These are phyloP conservation scores for Dinocampus coccinellae DNA, from an alignment of 2,888 invertebrate species.

Conservation along the genomic window DNA sequence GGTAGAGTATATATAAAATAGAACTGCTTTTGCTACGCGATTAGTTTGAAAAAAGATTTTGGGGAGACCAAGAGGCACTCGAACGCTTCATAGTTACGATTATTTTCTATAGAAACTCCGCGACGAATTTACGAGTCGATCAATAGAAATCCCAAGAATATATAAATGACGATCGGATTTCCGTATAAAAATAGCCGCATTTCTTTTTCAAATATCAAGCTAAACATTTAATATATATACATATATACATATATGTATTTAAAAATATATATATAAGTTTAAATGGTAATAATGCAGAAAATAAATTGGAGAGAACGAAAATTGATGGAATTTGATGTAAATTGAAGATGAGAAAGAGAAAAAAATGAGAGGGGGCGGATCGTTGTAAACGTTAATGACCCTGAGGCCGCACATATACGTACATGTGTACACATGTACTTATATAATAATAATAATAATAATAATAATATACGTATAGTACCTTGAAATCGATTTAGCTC, in stretches of 20 bases:
- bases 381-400: slow-evolving; percentile 8
- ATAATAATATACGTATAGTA: slow-evolving; percentile 6
- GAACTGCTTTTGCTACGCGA: slow-evolving; percentile 1
- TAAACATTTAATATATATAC: background rate
- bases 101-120: background rate
- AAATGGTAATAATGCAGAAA: background rate
- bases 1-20: background rate
- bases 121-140: slow-evolving; percentile 17
- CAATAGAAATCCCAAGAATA: background rate
- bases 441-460: background rate
- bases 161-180: slow-evolving; percentile 11
- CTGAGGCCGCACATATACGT: background rate
- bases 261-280: background rate
- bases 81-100: slow-evolving; percentile 12
- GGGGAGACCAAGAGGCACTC: slow-evolving; percentile 1
- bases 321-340: slow-evolving; percentile 12
- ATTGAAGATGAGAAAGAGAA: background rate
- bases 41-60: slow-evolving; percentile 11
- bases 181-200: background rate
- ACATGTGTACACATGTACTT: background rate
- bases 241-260: background rate
- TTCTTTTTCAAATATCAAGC: background rate
- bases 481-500: slow-evolving; percentile 27
- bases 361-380: background rate
- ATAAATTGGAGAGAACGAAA: slow-evolving; percentile 8